A percentile compares a stretch with the other conserved stretches of the same genome.
Conservation (phyloP, 2,888 invertebrate species). For the Chaitophorus viminalis region DNA sequence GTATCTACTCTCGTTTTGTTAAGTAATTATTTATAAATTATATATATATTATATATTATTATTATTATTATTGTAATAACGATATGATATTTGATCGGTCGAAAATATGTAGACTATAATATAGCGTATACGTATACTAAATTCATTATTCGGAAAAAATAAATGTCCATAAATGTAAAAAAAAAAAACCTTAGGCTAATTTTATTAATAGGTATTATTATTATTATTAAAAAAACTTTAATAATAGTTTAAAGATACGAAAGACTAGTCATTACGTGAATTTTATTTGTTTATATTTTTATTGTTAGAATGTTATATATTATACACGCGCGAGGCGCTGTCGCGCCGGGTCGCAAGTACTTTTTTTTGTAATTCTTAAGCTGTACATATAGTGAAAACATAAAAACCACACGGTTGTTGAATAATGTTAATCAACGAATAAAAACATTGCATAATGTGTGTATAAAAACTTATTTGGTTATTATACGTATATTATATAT, state of each 20-base stretch:
- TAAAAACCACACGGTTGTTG: conserved; percentile 23
- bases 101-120: background rate
- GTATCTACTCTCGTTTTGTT: background rate
- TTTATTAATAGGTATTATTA: conserved; percentile 48
- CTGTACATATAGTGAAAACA: conserved; percentile 33
- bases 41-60: background rate
- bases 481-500: conserved; percentile 15
- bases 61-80: conserved; percentile 19
- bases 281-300: conserved; percentile 60
- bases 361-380: conserved; percentile 54
- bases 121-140: background rate
- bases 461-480: conserved; percentile 16
- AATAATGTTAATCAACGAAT: conserved; percentile 35
- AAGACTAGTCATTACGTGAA: conserved; percentile 61
- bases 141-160: background rate
- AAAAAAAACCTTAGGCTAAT: conserved; percentile 36
- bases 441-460: background rate
- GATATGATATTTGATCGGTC: background rate
- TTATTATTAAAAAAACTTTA: conserved; percentile 39
- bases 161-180: conserved; percentile 3
- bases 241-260: conserved; percentile 54
- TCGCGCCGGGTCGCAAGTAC: conserved; percentile 23
- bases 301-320: conserved; percentile 56
- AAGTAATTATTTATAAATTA: conserved; percentile 17
- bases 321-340: background rate